Conservation (phyloP, 2,797 vertebrate genomes). For the Trachurus trachurus region DNA sequence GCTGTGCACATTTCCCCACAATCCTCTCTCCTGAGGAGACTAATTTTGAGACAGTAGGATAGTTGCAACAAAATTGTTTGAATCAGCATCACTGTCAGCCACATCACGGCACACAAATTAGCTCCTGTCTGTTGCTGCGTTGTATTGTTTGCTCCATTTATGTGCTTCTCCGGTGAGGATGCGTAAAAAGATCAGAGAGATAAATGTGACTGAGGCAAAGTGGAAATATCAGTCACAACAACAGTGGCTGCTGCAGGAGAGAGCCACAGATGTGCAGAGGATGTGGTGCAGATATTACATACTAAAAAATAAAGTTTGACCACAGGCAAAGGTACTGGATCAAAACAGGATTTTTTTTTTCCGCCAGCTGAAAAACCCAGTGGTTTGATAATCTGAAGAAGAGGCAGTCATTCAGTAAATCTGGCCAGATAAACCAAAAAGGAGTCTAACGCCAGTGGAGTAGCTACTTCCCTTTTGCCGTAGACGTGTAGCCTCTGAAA, state of each 20-base stretch:
- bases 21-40: conserved; percentile 29
- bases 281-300: neutral
- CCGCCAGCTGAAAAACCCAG: neutral
- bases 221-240: neutral
- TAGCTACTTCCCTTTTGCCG: neutral
- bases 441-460: conserved; percentile 6
- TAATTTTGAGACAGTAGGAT: conserved; percentile 37
- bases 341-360: neutral
- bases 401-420: conserved; percentile 2
- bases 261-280: neutral
- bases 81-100: conserved; percentile 30
- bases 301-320: neutral
- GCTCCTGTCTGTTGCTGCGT: conserved; percentile 24
- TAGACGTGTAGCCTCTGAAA: conserved; percentile 27
- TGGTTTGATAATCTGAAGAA: neutral
- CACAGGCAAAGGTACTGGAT: neutral
- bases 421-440: neutral
- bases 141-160: conserved; percentile 19
- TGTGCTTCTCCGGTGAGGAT: neutral
- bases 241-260: neutral
- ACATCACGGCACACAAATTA: conserved; percentile 42
- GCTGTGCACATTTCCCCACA: conserved; percentile 28
- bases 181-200: neutral
- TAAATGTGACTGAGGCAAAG: neutral
- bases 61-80: conserved; percentile 34